Evolutionary conservation across 2,888 invertebrate genomes (phyloP).

Genomic region (Octonoba sinensis): DNA sequence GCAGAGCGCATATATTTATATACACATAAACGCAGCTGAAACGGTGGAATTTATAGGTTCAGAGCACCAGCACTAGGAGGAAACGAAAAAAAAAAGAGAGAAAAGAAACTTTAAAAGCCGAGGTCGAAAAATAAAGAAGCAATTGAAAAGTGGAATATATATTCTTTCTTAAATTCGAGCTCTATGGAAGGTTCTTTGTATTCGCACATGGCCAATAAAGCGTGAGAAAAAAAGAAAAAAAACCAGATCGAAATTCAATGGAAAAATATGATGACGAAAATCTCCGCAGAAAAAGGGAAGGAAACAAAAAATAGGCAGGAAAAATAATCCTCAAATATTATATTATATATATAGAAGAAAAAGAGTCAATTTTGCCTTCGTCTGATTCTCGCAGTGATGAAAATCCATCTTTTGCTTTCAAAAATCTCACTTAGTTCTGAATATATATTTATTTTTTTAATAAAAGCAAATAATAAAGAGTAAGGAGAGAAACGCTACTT

Average conservation of each 20-base stretch:
- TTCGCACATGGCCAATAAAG: constrained; percentile 54
- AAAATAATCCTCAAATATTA: constrained; percentile 29
- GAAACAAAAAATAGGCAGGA: constrained; percentile 6
- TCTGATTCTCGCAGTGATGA: constrained; percentile 15
- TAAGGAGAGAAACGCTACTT: constrained; percentile 1
- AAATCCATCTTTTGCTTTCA: constrained; percentile 49
- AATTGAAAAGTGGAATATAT: constrained; percentile 47
- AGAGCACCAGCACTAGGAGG: constrained; percentile 10
- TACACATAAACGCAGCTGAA: background rate
- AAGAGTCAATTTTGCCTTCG: background rate
- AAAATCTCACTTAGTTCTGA: constrained; percentile 57
- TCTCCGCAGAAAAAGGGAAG: constrained; percentile 27
- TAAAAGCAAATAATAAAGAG: constrained; percentile 23
- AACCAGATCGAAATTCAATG: constrained; percentile 54
- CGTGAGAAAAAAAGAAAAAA: constrained; percentile 43
- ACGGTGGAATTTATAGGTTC: constrained; percentile 43
- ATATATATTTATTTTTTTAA: constrained; percentile 55
- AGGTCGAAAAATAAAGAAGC: constrained; percentile 19
- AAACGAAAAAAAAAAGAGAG: background rate
- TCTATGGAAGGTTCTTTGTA: background rate
- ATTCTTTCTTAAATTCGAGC: constrained; percentile 39
- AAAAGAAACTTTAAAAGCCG: constrained; percentile 31
- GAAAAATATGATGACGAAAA: constrained; percentile 44
- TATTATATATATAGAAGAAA: constrained; percentile 34
- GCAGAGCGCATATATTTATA: constrained; percentile 17